These are phyloP conservation scores for Thalassoma bifasciatum DNA, from an alignment of 2,113 vertebrate genomes.

Conservation along the genomic window DNA sequence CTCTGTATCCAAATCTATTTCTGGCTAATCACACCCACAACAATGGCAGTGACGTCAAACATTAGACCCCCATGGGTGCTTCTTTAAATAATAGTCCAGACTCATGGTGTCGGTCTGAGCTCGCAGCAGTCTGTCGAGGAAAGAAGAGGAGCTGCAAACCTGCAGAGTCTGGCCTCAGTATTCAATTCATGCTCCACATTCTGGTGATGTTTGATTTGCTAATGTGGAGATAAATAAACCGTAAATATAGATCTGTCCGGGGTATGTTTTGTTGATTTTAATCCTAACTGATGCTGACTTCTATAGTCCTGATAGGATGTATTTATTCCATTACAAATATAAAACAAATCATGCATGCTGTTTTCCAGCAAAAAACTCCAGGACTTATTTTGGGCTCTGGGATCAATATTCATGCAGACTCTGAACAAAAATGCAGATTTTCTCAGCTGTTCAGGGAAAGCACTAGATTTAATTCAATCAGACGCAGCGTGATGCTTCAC, in stretches of 20 bases:
- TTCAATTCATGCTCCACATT: slow-evolving; percentile 46
- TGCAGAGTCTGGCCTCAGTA: slow-evolving; percentile 14
- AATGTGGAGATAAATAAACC: slow-evolving; percentile 23
- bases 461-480: too few relatives aligned
- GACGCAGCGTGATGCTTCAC: too few relatives aligned
- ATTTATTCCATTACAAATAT: too few relatives aligned
- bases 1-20: slow-evolving; percentile 47
- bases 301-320: too few relatives aligned
- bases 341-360: too few relatives aligned
- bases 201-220: slow-evolving; percentile 23
- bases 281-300: neutral
- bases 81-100: slow-evolving; percentile 58
- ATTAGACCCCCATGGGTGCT: slow-evolving; percentile 31
- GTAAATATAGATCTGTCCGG: neutral
- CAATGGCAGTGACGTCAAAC: slow-evolving; percentile 46
- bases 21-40: slow-evolving; percentile 47
- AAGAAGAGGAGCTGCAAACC: slow-evolving; percentile 20
- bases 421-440: too few relatives aligned
- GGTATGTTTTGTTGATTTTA: slow-evolving; percentile 12
- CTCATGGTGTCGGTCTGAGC: slow-evolving; percentile 6
- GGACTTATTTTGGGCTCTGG: too few relatives aligned
- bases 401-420: too few relatives aligned
- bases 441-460: too few relatives aligned
- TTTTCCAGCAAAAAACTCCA: too few relatives aligned
- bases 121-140: slow-evolving; percentile 15